phyloP scores from a whole-genome alignment of 2,797 vertebrate species.

The Manis javanica region DNA sequence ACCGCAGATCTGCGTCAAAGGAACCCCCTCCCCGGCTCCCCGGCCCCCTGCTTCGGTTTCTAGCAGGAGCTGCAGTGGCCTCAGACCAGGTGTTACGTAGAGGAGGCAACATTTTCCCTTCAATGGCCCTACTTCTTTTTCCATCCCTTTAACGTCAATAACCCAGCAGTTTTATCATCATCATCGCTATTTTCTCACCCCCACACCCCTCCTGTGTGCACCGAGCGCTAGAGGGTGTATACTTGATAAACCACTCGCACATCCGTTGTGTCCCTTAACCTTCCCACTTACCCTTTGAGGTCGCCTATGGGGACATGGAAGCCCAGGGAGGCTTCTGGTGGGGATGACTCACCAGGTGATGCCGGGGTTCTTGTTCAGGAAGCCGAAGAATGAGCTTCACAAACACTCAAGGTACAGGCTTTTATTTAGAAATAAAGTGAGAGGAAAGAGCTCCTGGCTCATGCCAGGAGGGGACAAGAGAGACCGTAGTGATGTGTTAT shows the following conservation, averaged over 20 bases:
- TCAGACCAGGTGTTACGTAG: not conserved
- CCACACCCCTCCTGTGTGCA: accelerated
- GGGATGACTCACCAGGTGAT: not conserved
- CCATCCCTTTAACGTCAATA: not conserved
- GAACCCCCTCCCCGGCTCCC: accelerated
- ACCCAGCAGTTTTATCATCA: not conserved
- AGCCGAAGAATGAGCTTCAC: too few relatives aligned
- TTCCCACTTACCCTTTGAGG: not conserved
- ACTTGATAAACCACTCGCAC: not conserved
- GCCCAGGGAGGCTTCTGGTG: not conserved
- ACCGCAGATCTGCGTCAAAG: not conserved
- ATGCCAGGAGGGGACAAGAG: too few relatives aligned
- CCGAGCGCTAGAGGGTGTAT: accelerated
- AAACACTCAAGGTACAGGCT: too few relatives aligned
- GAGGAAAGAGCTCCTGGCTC: too few relatives aligned
- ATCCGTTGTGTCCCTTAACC: not conserved
- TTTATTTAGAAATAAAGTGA: too few relatives aligned
- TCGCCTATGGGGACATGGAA: not conserved
- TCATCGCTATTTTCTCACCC: not conserved
- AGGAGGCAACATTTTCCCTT: not conserved
- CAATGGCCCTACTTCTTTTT: not conserved
- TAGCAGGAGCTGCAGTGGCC: too few relatives aligned
- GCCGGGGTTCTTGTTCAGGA: too few relatives aligned
- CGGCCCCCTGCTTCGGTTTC: not conserved
- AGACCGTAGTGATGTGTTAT: too few relatives aligned